Evolutionary conservation across 2,888 invertebrate genomes (phyloP).

Genomic region (Molanna angustata): DNA sequence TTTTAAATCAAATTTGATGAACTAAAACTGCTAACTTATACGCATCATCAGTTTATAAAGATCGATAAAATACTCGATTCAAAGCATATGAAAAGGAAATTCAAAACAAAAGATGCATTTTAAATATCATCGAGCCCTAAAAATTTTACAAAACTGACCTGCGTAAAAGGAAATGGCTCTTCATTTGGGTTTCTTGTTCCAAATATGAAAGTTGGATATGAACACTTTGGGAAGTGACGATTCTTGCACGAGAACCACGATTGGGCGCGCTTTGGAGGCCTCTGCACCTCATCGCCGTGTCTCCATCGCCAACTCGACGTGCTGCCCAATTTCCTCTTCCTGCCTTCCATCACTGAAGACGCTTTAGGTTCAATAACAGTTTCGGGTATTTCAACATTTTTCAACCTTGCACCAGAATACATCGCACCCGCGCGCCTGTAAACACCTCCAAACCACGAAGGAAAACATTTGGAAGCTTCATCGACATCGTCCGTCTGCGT

Average conservation of each 20-base stretch:
- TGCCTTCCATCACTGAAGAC: background rate
- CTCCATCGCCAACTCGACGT: slow-evolving; percentile 27
- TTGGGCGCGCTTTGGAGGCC: background rate
- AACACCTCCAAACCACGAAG: slow-evolving; percentile 17
- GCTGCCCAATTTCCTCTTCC: slow-evolving; percentile 17
- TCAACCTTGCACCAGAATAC: slow-evolving; percentile 20
- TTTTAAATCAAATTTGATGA: too few species aligned
- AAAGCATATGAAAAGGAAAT: too few species aligned
- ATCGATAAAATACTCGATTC: too few species aligned
- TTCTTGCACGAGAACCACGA: slow-evolving; percentile 8
- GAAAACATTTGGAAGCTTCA: slow-evolving; percentile 6
- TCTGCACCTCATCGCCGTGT: slow-evolving; percentile 7
- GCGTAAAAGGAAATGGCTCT: slow-evolving; percentile 18
- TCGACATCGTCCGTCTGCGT: slow-evolving; percentile 6
- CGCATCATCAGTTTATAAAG: background rate
- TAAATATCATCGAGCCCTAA: too few species aligned
- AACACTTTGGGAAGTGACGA: slow-evolving; percentile 5
- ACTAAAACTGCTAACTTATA: background rate
- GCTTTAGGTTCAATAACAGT: background rate
- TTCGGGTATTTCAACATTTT: slow-evolving; percentile 26
- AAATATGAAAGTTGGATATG: background rate
- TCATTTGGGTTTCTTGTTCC: background rate
- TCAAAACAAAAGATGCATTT: too few species aligned
- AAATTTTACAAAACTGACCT: slow-evolving; percentile 23
- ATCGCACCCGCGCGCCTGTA: slow-evolving; percentile 18